Evolutionary conservation across 2,797 vertebrate species (phyloP).

Genomic region (Anableps anableps): DNA sequence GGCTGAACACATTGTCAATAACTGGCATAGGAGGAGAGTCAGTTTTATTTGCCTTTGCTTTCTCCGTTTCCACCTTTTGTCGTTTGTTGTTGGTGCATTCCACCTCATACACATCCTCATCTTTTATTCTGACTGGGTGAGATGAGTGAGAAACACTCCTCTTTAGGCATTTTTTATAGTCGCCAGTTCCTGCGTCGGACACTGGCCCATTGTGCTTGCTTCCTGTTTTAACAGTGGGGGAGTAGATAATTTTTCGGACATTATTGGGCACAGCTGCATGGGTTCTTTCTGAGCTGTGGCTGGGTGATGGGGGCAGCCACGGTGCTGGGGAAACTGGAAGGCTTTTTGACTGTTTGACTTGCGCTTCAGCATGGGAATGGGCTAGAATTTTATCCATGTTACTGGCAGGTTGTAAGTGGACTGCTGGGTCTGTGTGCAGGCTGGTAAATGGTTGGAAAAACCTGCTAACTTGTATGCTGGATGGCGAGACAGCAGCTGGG

Average conservation of each 20-base stretch:
- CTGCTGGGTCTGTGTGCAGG: conserved; percentile 38
- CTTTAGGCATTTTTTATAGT: conserved; percentile 44
- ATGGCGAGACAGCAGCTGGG: conserved; percentile 35
- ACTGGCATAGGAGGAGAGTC: conserved; percentile 90
- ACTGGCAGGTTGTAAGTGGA: conserved; percentile 29
- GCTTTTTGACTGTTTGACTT: conserved; percentile 37
- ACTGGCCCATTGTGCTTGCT: conserved; percentile 24
- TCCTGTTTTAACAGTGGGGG: conserved; percentile 25
- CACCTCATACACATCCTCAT: conserved; percentile 57
- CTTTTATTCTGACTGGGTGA: conserved; percentile 51
- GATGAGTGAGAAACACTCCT: conserved; percentile 52
- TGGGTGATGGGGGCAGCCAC: conserved; percentile 56
- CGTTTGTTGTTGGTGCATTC: conserved; percentile 61
- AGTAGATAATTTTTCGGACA: conserved; percentile 43
- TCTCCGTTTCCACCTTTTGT: conserved; percentile 49
- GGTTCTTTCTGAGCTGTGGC: conserved; percentile 31
- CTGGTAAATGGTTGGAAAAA: conserved; percentile 30
- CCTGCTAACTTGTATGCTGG: conserved; percentile 35
- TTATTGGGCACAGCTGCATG: conserved; percentile 28
- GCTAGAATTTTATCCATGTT: conserved; percentile 44
- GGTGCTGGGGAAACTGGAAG: conserved; percentile 23
- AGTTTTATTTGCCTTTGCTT: not conserved
- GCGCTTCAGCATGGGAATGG: conserved; percentile 54
- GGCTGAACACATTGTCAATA: conserved; percentile 93
- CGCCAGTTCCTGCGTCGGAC: conserved; percentile 9